Percentiles rank a stretch among this genome's conserved stretches.
Evolutionary conservation across 2,888 invertebrate species (phyloP).

Genomic region (Torymus tubicola): DNA sequence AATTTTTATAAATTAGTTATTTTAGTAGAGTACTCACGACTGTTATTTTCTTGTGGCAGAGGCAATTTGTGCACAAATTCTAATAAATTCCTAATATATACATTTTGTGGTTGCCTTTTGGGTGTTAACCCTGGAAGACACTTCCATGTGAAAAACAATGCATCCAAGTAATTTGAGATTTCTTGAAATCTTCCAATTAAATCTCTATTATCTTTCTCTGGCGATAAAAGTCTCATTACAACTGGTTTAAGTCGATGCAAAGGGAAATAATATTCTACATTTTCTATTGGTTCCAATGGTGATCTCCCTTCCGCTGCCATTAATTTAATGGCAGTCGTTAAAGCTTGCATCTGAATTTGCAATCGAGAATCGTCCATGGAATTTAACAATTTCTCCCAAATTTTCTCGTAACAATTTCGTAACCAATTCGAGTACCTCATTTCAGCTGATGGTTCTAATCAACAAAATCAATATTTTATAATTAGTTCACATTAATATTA

Average conservation of each 20-base stretch:
- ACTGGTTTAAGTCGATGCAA: constrained; percentile 82
- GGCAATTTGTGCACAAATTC: constrained; percentile 81
- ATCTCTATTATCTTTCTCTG: constrained; percentile 80
- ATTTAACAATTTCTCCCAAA: constrained; percentile 79
- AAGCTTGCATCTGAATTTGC: constrained; percentile 80
- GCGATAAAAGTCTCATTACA: constrained; percentile 81
- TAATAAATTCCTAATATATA: constrained; percentile 82
- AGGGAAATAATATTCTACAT: constrained; percentile 81
- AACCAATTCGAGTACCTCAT: constrained; percentile 84
- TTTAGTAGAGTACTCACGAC: constrained; percentile 50
- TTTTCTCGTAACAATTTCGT: constrained; percentile 83
- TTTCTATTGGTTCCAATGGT: constrained; percentile 79
- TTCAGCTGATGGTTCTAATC: constrained; percentile 79
- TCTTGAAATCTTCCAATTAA: constrained; percentile 85
- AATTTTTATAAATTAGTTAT: constrained; percentile 1
- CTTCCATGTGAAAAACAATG: constrained; percentile 85
- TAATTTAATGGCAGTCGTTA: constrained; percentile 86
- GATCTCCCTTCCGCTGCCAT: constrained; percentile 84
- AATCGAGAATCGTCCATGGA: constrained; percentile 79
- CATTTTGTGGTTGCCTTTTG: constrained; percentile 78
- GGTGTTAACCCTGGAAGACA: constrained; percentile 79
- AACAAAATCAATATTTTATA: constrained; percentile 33
- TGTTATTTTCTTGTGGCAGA: constrained; percentile 77
- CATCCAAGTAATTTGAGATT: constrained; percentile 85
- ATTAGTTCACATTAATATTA: neutral